These are phyloP conservation scores for Motacilla alba DNA, from an alignment of 2,113 vertebrate species.

Conservation along the genomic window DNA sequence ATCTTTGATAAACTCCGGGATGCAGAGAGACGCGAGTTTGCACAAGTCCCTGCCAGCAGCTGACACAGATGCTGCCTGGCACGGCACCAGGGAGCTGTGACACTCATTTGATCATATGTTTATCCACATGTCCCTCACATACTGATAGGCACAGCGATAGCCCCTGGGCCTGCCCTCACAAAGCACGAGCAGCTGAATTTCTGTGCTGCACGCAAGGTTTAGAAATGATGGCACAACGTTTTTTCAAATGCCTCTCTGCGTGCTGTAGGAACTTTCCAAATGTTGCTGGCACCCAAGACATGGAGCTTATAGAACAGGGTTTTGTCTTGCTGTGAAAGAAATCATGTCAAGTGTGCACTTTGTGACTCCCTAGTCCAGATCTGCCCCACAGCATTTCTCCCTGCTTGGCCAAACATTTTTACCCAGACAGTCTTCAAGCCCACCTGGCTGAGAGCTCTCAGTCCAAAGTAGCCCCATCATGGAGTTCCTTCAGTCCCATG, in stretches of 20 bases:
- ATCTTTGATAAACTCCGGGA: not conserved
- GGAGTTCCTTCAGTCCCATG: fast-evolving
- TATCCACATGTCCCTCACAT: not conserved
- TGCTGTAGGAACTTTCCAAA: not conserved
- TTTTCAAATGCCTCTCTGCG: not conserved
- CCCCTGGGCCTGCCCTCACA: conserved; percentile 14
- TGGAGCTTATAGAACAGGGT: not conserved
- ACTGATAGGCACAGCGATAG: not conserved
- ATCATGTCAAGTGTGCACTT: not conserved
- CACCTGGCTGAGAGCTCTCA: not conserved
- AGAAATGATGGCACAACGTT: not conserved
- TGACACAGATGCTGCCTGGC: conserved; percentile 56
- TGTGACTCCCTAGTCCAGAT: not conserved
- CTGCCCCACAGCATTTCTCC: not conserved
- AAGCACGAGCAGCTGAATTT: not conserved
- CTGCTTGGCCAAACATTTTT: not conserved
- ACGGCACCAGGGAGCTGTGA: conserved; percentile 1
- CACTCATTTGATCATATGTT: conserved; percentile 33
- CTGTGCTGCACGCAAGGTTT: not conserved
- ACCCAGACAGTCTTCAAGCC: not conserved
- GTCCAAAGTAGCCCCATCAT: not conserved
- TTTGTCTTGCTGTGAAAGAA: not conserved
- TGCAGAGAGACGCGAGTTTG: not conserved
- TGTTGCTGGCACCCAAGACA: not conserved
- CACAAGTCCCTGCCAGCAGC: conserved; percentile 20